Conservation (phyloP, 2,888 invertebrate genomes). For the Iphiclides podalirius region DNA sequence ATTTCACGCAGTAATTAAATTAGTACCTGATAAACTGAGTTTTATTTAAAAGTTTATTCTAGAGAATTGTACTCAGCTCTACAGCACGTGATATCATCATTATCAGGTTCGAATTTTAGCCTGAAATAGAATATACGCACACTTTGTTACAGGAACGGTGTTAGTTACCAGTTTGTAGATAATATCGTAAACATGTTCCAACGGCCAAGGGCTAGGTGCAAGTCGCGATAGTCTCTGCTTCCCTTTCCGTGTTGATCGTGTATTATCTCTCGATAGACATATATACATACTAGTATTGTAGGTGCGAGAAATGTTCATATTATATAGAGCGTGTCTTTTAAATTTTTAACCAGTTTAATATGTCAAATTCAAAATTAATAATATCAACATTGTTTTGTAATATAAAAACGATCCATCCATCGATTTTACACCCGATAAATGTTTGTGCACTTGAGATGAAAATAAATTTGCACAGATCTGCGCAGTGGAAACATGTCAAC, state of each 20-base stretch:
- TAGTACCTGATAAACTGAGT: too few species aligned
- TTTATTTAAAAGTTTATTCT: too few species aligned
- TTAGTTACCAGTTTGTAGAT: too few species aligned
- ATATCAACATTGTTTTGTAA: too few species aligned
- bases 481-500: neutral
- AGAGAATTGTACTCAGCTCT: too few species aligned
- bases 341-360: too few species aligned
- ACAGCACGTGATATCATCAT: too few species aligned
- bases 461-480: neutral
- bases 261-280: neutral
- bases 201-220: neutral
- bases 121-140: too few species aligned
- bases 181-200: neutral
- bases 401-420: too few species aligned
- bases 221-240: slow-evolving; percentile 2
- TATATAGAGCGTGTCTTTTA: neutral
- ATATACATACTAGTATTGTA: neutral
- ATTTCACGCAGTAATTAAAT: too few species aligned
- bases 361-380: neutral
- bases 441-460: neutral
- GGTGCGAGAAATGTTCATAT: neutral
- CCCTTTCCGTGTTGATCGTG: slow-evolving; percentile 16
- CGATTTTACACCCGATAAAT: neutral
- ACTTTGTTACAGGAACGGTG: too few species aligned
- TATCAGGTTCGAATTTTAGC: too few species aligned